Base-by-base conservation (phyloP, 2,797 vertebrate genomes). In the Sebastes kiyomatsui region DNA sequence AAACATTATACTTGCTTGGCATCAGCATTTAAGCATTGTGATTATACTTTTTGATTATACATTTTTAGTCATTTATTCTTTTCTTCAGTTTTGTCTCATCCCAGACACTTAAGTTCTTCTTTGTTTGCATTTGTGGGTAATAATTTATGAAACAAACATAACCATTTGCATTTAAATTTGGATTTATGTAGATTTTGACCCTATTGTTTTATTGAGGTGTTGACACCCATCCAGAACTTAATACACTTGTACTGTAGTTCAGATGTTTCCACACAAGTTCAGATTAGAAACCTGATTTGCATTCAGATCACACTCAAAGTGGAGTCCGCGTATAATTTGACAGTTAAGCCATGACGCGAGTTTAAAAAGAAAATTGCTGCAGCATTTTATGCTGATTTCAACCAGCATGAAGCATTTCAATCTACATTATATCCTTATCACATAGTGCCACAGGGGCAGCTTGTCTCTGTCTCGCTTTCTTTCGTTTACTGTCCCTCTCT, bases 371-470 rank as follows among this genome's bases (percentile, higher is more conserved):
- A 86, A 91, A 89, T 83, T 89, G 85, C 81, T 68, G 62, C 80
- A 84, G 75, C 82, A 80, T 87, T 90, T 92, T 90, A 71, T 88
- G 86, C 86, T 86, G 88, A 89, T 91, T 91, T 84, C 73, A 77
- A 88, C 87, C 84, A 80, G 85, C 81, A 77, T 80, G 81, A 88
- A 84, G 75, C 80, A 65, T 92, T 90, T 90, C 79, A 86, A 87
- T 92, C 88, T 88, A 79, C 87, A 89, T 91, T 88, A 92, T 86
- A 74, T 93, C 82, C 88, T 89, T 90, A 90, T 93, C 88, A 81
- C 88, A 73, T 5, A 49, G 79, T 77, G 89, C 90, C 85, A 87
- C 81, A 22, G 80, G 88, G 88, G 82, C 86, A 83, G 83, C 80
- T 83, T 64, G 80, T 88, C 75, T 55, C 71, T 2, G 18, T 76